Evolutionary conservation across 2,888 invertebrate species (phyloP).

Genomic region (Ochlodes sylvanus): DNA sequence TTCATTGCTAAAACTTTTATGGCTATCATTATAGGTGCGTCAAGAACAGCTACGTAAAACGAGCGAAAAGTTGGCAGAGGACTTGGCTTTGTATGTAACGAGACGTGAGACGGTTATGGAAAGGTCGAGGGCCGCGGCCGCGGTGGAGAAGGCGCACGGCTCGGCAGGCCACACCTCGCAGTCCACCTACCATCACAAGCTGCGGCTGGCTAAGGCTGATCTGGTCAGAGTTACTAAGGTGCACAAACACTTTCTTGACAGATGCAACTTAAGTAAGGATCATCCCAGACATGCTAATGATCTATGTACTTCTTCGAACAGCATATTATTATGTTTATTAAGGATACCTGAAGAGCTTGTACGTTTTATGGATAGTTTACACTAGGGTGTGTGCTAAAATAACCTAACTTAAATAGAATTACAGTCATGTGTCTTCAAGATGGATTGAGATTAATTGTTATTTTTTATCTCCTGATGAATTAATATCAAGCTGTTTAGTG

Average conservation of each 20-base stretch:
- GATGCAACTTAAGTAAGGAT: too few species aligned
- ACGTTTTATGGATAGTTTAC: too few species aligned
- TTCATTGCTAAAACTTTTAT: not conserved
- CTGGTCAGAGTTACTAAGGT: conserved; percentile 74
- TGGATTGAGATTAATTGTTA: too few species aligned
- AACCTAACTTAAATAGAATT: too few species aligned
- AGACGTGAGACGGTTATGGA: conserved; percentile 74
- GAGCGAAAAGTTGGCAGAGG: conserved; percentile 72
- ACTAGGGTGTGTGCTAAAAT: too few species aligned
- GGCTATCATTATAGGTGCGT: conserved; percentile 61
- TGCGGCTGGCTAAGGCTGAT: conserved; percentile 71
- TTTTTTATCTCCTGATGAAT: too few species aligned
- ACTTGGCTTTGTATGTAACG: conserved; percentile 73
- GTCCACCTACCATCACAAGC: conserved; percentile 69
- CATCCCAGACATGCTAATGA: too few species aligned
- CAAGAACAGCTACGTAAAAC: conserved; percentile 76
- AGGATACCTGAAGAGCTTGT: too few species aligned
- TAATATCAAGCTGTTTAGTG: too few species aligned
- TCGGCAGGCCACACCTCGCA: conserved; percentile 59
- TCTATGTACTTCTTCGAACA: too few species aligned
- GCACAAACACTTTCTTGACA: not conserved
- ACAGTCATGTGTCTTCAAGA: too few species aligned
- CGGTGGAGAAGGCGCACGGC: conserved; percentile 69
- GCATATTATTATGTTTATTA: too few species aligned
- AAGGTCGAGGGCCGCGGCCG: conserved; percentile 69